Conservation (phyloP, 2,797 vertebrate genomes). For the Vireo griseus region DNA sequence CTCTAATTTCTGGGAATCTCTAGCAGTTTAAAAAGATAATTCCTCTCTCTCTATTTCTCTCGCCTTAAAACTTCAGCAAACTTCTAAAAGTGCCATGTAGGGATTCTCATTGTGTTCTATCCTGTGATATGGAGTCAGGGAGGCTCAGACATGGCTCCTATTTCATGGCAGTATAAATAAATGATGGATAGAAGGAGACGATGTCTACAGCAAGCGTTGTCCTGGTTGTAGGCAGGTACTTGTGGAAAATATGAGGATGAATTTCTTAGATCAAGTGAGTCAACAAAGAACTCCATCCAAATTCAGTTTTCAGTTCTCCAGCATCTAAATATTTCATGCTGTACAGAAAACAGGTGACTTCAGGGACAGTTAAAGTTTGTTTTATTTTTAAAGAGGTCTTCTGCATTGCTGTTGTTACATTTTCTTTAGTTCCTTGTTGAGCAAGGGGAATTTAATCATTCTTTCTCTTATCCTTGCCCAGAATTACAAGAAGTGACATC, state of each 20-base stretch:
- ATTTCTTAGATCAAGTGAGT: neutral
- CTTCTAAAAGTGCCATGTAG: neutral
- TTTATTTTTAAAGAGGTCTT: neutral
- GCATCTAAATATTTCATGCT: neutral
- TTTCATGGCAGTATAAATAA: neutral
- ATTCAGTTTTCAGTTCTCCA: neutral
- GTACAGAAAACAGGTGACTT: neutral
- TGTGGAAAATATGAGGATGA: neutral
- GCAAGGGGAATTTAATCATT: neutral
- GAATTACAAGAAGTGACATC: neutral
- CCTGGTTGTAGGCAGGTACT: neutral
- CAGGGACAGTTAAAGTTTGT: neutral
- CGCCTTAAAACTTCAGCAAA: neutral
- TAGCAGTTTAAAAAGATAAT: neutral
- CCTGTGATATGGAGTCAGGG: neutral
- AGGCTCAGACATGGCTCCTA: neutral
- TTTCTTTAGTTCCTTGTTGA: neutral
- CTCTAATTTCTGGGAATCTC: neutral
- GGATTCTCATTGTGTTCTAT: neutral
- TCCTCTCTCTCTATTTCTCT: neutral
- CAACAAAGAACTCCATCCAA: neutral
- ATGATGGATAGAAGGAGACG: neutral
- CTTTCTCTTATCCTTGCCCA: neutral
- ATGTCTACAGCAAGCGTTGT: accelerated
- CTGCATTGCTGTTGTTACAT: neutral